Conservation (phyloP, 1,140 invertebrate genomes). For the Euura saliciscinereae region DNA sequence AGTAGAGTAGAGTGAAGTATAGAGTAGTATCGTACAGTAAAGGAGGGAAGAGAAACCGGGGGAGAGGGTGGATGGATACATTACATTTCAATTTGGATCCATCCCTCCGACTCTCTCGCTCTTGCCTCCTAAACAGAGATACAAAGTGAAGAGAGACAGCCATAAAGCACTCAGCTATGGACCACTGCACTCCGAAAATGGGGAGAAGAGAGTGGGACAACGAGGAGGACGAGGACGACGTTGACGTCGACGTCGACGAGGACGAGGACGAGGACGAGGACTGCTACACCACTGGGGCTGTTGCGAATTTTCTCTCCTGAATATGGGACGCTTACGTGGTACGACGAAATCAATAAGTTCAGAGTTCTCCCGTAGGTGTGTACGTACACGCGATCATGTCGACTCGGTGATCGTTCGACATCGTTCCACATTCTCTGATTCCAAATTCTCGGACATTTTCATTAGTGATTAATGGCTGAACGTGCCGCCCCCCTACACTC, state of each 20-base stretch:
- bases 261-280: not conserved
- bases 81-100: conserved; percentile 10
- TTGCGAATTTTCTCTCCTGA: too few relatives aligned
- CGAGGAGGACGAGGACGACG: conserved; percentile 5
- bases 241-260: too few relatives aligned
- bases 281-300: too few relatives aligned
- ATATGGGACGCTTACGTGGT: too few relatives aligned
- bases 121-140: conserved; percentile 1
- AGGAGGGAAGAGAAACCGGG: not conserved
- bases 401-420: too few relatives aligned
- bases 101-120: conserved; percentile 17
- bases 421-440: too few relatives aligned
- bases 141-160: conserved; percentile 15
- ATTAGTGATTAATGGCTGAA: too few relatives aligned
- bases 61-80: not conserved
- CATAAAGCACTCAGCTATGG: conserved; percentile 36
- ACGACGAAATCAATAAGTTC: not conserved
- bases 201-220: conserved; percentile 18
- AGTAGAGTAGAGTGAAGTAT: conserved; percentile 15
- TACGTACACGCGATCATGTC: too few relatives aligned
- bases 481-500: too few relatives aligned
- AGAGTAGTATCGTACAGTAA: conserved; percentile 14
- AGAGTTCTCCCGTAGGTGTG: too few relatives aligned
- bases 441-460: too few relatives aligned
- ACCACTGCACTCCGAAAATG: conserved; percentile 28